phyloP scores from a whole-genome alignment of 2,113 vertebrate genomes.

The Zosterops hypoxanthus region DNA sequence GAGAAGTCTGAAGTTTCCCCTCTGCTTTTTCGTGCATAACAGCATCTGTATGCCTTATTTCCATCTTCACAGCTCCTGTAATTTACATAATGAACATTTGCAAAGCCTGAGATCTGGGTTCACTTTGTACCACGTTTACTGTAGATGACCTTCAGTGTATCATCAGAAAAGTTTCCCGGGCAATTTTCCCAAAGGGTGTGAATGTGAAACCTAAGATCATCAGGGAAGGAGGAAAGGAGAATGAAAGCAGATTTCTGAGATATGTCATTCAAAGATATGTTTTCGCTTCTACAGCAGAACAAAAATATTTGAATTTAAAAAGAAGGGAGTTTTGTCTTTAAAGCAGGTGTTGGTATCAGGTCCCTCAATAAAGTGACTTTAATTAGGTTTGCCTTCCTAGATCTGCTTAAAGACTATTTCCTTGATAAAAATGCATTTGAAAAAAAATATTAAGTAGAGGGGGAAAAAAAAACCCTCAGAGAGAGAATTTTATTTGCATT shows the following conservation, averaged over 20 bases:
- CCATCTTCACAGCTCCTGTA: slow-evolving; percentile 57
- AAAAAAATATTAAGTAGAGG: neutral
- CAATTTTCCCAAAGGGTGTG: slow-evolving; percentile 48
- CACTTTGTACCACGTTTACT: slow-evolving; percentile 28
- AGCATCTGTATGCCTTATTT: slow-evolving; percentile 53
- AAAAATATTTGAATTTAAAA: neutral
- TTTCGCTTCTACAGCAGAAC: neutral
- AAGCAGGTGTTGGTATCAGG: neutral
- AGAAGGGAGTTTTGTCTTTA: neutral
- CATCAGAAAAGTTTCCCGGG: slow-evolving; percentile 52
- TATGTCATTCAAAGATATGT: neutral
- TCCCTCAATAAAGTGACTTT: neutral
- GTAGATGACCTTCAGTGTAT: slow-evolving; percentile 58
- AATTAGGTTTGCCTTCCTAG: neutral
- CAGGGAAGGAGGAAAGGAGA: neutral
- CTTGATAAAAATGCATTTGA: neutral
- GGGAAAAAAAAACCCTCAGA: neutral
- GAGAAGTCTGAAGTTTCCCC: slow-evolving; percentile 59
- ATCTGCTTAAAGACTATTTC: neutral
- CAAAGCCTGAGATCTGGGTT: slow-evolving; percentile 54
- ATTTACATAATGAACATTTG: slow-evolving; percentile 73
- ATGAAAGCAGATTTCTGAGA: slow-evolving; percentile 4
- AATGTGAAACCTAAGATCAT: neutral
- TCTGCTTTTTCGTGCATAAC: slow-evolving; percentile 29
- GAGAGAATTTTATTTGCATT: neutral